Conservation (phyloP, 2,797 vertebrate species). For the Calcarius lapponicus region DNA sequence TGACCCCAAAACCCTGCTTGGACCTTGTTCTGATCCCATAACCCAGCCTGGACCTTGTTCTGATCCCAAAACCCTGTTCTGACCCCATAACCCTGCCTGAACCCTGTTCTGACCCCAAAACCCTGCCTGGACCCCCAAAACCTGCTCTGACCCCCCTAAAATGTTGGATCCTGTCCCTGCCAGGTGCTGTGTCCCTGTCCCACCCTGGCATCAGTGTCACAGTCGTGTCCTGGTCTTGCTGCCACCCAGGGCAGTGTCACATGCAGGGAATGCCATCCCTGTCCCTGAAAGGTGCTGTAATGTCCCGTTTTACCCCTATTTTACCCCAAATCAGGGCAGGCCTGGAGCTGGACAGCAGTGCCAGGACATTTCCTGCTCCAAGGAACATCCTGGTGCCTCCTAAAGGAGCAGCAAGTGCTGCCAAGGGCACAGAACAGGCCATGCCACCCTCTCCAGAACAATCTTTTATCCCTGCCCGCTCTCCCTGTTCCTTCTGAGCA, state of each 20-base stretch:
- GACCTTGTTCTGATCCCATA: no score
- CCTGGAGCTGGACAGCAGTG: background rate
- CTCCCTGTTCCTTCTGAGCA: background rate
- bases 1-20: no score
- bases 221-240: fast-evolving
- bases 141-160: no score
- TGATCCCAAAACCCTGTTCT: no score
- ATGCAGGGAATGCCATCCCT: fast-evolving
- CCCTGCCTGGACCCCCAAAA: no score
- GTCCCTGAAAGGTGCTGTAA: background rate
- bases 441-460: background rate
- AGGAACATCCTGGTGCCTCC: background rate
- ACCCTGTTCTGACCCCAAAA: no score
- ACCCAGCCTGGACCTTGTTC: no score
- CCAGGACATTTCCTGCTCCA: background rate
- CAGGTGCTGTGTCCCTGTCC: background rate
- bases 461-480: background rate
- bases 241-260: fast-evolving
- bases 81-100: no score
- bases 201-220: background rate
- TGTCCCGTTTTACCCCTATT: fast-evolving
- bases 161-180: background rate
- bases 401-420: background rate
- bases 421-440: background rate
- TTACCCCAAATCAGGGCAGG: background rate